Base-by-base conservation (phyloP, 2,888 invertebrate genomes). In the Pseudoips prasinana region DNA sequence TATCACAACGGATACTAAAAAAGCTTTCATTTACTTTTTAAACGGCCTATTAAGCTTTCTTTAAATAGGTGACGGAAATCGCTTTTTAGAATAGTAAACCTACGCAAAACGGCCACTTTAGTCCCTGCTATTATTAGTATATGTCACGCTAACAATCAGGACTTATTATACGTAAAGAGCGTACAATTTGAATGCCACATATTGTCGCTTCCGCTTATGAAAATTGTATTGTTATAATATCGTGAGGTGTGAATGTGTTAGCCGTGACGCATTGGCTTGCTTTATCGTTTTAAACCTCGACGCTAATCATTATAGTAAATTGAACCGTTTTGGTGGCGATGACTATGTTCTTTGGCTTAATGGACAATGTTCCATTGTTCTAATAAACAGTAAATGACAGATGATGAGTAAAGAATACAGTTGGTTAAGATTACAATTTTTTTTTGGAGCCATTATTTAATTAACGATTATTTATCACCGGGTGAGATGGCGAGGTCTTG, bases 211-310 rank as follows among this genome's bases (percentile, higher is more conserved):
- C 33, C 35, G 42, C 57, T 51, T 44, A 34, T 33, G 19, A 24
- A n/a, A n/a, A n/a, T n/a, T n/a, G n/a, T n/a, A n/a, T n/a, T n/a
- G n/a, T n/a, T n/a, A n/a, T n/a, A n/a, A n/a, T 28, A 30, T 34
- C 28, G 47, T 48, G 46, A 51, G 45, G 52, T 56, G 57, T 57
- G 53, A 52, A 58, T 49, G 53, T 49, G 46, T 41, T 56, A 42
- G n/a, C 57, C 51, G 58, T 67, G 69, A 67, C 70, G 66, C 66
- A 73, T 72, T 51, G 58, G 67, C 74, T 75, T 68, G 53, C 64
- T 62, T 68, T 62, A 64, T 52, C 56, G 59, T 62, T 67, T 68
- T 58, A 58, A 62, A 51, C 58, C 55, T 61, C 58, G 51, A 52
- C 51, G 55, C 62, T 65, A 71, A 73, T 59, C 57, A 55, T 59